phyloP scores from a whole-genome alignment of 2,888 invertebrate genomes.

The Steinernema carpocapsae region DNA sequence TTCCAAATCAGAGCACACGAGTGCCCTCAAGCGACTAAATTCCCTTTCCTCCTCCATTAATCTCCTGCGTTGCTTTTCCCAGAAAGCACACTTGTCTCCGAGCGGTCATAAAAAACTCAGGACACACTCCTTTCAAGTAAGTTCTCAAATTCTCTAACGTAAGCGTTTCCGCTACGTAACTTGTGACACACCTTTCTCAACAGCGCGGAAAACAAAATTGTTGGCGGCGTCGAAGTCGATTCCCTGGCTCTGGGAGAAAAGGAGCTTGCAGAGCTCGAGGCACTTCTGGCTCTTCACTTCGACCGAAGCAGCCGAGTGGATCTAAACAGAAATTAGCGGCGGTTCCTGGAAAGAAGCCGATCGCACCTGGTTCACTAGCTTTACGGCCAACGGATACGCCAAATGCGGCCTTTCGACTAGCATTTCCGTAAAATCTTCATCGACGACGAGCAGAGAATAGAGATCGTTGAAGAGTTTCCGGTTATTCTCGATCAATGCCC shows the following conservation, averaged over 20 bases:
- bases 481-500: neutral
- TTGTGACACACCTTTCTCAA: slow-evolving; percentile 3
- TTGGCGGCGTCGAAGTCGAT: neutral
- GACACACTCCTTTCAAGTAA: neutral
- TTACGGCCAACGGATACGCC: neutral
- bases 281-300: neutral
- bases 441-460: neutral
- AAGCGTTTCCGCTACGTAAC: neutral
- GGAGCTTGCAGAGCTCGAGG: neutral
- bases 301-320: neutral
- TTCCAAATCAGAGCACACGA: slow-evolving; percentile 30
- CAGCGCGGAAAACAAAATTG: slow-evolving; percentile 2
- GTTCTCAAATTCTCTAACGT: neutral
- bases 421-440: slow-evolving; percentile 1
- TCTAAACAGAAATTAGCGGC: neutral
- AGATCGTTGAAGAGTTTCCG: neutral
- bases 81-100: neutral
- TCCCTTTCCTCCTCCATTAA: slow-evolving; percentile 6
- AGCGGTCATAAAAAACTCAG: slow-evolving; percentile 11
- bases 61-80: slow-evolving; percentile 6
- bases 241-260: neutral
- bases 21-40: slow-evolving; percentile 24
- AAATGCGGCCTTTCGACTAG: neutral
- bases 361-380: slow-evolving; percentile 6
- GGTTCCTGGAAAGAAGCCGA: neutral